These are phyloP conservation scores for Pholis gunnellus DNA, from an alignment of 2,113 vertebrate genomes.

Conservation along the genomic window DNA sequence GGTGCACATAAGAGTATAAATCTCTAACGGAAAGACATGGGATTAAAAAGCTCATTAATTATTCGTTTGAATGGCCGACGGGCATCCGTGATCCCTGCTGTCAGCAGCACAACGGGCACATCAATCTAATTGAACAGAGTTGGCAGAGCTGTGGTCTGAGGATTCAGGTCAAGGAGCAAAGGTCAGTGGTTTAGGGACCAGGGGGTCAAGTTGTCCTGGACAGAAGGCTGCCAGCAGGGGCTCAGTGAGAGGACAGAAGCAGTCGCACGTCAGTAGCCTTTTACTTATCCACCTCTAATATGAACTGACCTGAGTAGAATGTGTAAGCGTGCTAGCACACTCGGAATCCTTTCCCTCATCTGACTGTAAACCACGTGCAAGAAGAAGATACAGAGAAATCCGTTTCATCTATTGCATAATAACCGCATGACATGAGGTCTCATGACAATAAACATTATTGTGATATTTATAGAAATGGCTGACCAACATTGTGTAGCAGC, in stretches of 20 bases:
- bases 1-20: background rate
- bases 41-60: conserved; percentile 15
- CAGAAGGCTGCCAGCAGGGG: conserved; percentile 40
- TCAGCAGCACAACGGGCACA: conserved; percentile 13
- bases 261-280: background rate
- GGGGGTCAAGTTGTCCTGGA: conserved; percentile 38
- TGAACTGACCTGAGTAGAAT: background rate
- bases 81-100: conserved; percentile 21
- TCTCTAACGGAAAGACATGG: background rate
- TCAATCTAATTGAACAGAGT: background rate
- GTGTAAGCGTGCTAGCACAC: background rate
- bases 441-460: conserved; percentile 38
- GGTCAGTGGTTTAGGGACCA: conserved; percentile 45
- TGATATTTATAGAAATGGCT: conserved; percentile 49
- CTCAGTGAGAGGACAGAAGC: background rate
- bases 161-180: conserved; percentile 42
- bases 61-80: conserved; percentile 14
- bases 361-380: conserved; percentile 28
- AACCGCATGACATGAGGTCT: conserved; percentile 31
- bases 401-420: conserved; percentile 45
- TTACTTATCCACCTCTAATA: background rate
- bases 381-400: conserved; percentile 17
- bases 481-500: conserved; percentile 7
- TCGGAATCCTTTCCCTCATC: conserved; percentile 15
- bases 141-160: conserved; percentile 2